phyloP scores from a whole-genome alignment of 1,140 invertebrate genomes.

The Drosophila kanapiae region DNA sequence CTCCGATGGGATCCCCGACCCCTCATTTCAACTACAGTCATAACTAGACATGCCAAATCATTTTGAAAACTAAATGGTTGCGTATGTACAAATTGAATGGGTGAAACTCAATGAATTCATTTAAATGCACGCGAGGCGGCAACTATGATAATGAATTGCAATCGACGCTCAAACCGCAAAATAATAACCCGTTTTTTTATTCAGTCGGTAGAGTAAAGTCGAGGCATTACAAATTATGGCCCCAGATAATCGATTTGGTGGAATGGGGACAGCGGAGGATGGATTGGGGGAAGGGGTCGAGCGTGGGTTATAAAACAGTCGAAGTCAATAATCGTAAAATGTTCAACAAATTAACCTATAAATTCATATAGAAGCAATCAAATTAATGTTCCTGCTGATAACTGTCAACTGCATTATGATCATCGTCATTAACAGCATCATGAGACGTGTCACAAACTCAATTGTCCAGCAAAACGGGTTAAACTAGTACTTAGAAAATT shows the following conservation, averaged over 20 bases:
- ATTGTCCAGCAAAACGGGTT: constrained; percentile 28
- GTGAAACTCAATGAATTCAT: constrained; percentile 79
- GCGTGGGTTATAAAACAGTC: constrained; percentile 50
- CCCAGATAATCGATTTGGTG: constrained; percentile 58
- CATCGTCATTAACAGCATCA: constrained; percentile 35
- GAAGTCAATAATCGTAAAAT: constrained; percentile 79
- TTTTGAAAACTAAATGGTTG: constrained; percentile 69
- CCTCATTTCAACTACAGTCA: constrained; percentile 26
- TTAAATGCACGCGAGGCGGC: constrained; percentile 79
- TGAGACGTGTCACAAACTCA: constrained; percentile 28
- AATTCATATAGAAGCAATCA: constrained; percentile 84
- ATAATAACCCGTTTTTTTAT: constrained; percentile 76
- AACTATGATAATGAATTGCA: constrained; percentile 80
- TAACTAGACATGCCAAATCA: constrained; percentile 46
- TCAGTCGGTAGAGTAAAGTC: constrained; percentile 34
- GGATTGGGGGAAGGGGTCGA: background rate
- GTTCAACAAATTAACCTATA: constrained; percentile 81
- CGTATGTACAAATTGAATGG: constrained; percentile 74
- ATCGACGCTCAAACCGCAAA: constrained; percentile 74
- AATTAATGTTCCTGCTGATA: constrained; percentile 76
- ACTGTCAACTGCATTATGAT: constrained; percentile 66
- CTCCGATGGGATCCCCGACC: constrained; percentile 6
- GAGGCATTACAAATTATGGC: constrained; percentile 68
- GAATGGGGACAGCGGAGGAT: background rate
- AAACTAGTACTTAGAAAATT: background rate